Conservation (phyloP, 2,113 vertebrate species). For the Corydoras sp. region DNA sequence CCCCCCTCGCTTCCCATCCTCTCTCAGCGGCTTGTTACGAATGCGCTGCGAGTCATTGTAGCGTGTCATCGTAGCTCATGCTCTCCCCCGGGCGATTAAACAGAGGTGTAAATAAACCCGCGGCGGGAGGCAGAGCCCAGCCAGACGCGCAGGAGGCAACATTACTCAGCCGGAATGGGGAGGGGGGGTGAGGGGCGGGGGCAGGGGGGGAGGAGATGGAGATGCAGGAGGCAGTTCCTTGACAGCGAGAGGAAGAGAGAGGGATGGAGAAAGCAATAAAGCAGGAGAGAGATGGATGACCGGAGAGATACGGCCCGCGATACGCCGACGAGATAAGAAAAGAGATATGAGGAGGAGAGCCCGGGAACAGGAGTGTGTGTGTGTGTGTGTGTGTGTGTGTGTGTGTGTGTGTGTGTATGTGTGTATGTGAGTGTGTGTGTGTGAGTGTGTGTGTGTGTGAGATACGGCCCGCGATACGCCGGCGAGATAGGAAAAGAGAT, state of each 20-base stretch:
- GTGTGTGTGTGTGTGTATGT: too few species aligned
- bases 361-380: conserved; percentile 15
- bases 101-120: conserved; percentile 60
- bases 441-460: too few species aligned
- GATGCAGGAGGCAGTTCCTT: conserved; percentile 19
- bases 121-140: conserved; percentile 19
- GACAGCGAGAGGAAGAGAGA: conserved; percentile 41
- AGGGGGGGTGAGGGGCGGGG: too few species aligned
- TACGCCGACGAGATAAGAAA: conserved; percentile 1
- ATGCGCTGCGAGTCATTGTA: conserved; percentile 45
- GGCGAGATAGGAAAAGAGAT: conserved; percentile 7
- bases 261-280: conserved; percentile 15
- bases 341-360: not conserved
- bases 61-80: conserved; percentile 55
- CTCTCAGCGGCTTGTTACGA: conserved; percentile 53
- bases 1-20: conserved; percentile 33
- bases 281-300: conserved; percentile 25
- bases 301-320: conserved; percentile 9
- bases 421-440: too few species aligned
- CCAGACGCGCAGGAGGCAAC: conserved; percentile 14
- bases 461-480: not conserved
- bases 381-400: not conserved
- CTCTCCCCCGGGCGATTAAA: conserved; percentile 59
- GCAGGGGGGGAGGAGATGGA: conserved; percentile 17
- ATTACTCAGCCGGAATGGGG: conserved; percentile 31